Evolutionary conservation across 2,888 invertebrate species (phyloP).

Genomic region (Ceraclea dissimilis): DNA sequence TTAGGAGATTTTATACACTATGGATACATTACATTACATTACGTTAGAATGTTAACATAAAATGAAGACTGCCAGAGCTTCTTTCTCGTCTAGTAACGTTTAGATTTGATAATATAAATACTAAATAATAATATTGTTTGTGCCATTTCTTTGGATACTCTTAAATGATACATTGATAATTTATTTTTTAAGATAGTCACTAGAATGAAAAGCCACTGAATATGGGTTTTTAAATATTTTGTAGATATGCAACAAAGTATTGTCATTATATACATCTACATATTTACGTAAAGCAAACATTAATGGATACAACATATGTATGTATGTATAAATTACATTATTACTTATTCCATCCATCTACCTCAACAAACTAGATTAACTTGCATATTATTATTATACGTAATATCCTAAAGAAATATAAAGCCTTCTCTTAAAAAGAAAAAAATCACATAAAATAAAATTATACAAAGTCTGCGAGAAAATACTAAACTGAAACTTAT

Average conservation of each 20-base stretch:
- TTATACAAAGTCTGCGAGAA: too few species aligned
- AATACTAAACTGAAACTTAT: too few species aligned
- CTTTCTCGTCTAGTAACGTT: conserved; percentile 21
- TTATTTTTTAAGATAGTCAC: conserved; percentile 13
- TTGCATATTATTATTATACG: too few species aligned
- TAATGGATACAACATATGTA: too few species aligned
- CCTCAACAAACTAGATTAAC: conserved; percentile 21
- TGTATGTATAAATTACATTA: too few species aligned
- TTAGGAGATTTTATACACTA: conserved; percentile 16
- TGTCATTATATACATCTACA: conserved; percentile 8
- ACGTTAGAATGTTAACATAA: conserved; percentile 6
- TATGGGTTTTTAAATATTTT: not conserved
- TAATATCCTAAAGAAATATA: too few species aligned
- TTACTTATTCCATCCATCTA: conserved; percentile 26
- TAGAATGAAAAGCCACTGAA: too few species aligned
- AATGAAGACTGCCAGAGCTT: conserved; percentile 25
- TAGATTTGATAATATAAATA: conserved; percentile 19
- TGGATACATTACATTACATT: conserved; percentile 7
- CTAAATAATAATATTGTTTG: conserved; percentile 20
- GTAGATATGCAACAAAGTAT: conserved; percentile 7
- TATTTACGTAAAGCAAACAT: too few species aligned
- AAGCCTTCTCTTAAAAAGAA: too few species aligned
- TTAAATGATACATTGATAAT: conserved; percentile 9
- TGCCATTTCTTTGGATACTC: conserved; percentile 24
- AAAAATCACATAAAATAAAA: too few species aligned